Conservation (phyloP, 2,113 vertebrate species). For the Mustelus asterias region DNA sequence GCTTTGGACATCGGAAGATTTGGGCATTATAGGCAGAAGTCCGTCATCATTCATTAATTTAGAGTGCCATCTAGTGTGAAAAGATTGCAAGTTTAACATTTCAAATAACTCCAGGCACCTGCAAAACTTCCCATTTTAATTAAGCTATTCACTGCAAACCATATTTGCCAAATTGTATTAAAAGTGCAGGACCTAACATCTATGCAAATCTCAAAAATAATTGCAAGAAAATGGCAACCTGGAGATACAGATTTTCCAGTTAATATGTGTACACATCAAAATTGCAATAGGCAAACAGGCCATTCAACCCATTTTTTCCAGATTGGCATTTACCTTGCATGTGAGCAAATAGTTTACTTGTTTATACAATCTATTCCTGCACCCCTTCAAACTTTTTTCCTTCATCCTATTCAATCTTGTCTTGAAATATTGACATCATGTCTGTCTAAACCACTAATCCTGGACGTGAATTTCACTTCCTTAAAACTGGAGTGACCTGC, state of each 20-base stretch:
- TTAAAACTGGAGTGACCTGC: background rate
- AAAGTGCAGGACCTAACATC: background rate
- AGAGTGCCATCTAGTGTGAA: constrained; percentile 31
- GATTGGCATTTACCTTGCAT: background rate
- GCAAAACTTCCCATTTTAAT: background rate
- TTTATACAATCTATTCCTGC: background rate
- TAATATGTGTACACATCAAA: background rate
- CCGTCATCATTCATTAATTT: background rate
- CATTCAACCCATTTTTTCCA: background rate
- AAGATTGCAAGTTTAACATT: background rate
- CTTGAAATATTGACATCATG: background rate
- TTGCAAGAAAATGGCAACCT: background rate
- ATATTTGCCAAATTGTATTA: background rate
- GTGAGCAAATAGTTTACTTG: background rate
- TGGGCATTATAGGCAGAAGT: background rate
- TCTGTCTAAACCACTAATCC: background rate
- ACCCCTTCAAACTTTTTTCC: background rate
- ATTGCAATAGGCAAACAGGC: background rate
- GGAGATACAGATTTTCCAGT: background rate
- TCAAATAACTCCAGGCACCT: background rate
- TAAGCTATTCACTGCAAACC: background rate
- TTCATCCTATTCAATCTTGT: background rate
- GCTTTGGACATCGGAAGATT: too few species aligned
- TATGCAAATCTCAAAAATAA: background rate
- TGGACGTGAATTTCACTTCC: background rate